These are phyloP conservation scores for Aselliscus stoliczkanus DNA, from an alignment of 2,797 vertebrate species.

Conservation along the genomic window DNA sequence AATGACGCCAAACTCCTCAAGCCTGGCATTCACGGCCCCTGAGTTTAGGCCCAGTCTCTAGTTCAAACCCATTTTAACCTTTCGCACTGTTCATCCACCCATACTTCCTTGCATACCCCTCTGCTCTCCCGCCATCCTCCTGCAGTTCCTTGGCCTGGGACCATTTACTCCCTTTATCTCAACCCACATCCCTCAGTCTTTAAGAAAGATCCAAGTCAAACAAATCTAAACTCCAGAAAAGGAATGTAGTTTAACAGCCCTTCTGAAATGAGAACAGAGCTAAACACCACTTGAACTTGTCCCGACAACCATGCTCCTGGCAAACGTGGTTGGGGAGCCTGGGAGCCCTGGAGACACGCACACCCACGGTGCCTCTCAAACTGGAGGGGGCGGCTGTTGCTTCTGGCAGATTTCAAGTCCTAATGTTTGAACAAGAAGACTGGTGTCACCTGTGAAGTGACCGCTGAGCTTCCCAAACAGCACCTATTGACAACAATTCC, in stretches of 20 bases:
- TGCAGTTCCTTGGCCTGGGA: not conserved
- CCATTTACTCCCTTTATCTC: not conserved
- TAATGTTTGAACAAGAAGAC: not conserved
- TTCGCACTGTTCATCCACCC: not conserved
- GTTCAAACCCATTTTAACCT: not conserved
- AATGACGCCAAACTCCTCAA: not conserved
- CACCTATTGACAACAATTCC: rapidly evolving
- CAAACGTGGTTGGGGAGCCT: not conserved
- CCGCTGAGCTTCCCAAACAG: not conserved
- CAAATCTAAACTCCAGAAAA: not conserved
- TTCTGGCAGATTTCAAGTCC: not conserved
- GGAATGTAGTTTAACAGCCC: not conserved
- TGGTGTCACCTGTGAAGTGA: not conserved
- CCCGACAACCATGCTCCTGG: no score
- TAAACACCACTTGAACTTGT: not conserved
- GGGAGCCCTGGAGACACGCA: not conserved
- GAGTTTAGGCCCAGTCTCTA: not conserved
- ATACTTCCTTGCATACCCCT: not conserved
- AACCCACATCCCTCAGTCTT: not conserved
- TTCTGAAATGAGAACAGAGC: not conserved
- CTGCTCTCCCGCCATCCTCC: not conserved
- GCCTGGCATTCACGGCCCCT: not conserved
- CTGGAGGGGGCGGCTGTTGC: not conserved
- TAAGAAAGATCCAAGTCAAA: not conserved
- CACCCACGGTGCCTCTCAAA: not conserved